Evolutionary conservation across 2,888 invertebrate genomes (phyloP), one percentile per base, ranked within the genome.

Genomic region (Agonopterix alstromeriana): DNA sequence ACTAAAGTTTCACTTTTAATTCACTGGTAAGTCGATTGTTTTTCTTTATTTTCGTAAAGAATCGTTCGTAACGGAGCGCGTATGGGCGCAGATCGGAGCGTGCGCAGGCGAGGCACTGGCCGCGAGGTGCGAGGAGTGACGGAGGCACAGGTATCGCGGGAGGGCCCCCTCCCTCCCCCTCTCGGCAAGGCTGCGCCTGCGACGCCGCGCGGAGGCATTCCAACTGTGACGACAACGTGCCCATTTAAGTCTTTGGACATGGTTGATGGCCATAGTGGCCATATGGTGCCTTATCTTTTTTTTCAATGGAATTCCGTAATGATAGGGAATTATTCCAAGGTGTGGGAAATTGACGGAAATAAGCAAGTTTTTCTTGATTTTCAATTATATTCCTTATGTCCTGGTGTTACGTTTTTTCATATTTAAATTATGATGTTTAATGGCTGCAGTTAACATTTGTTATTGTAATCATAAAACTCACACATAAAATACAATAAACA

Each of bases 161-260:
- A 74, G 72, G 42, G 10, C 10, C 42, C 11, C 12, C 11, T 10
- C 11, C 12, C 56, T 55, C 42, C 56, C 56, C 59, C 57, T 66
- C 66, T 47, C 70, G 60, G 63, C 72, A 65, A 70, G 70, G 74
- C 76, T 78, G 76, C 77, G 75, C 76, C 72, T 66, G 70, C 71
- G 67, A 72, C 65, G 61, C 65, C 71, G 67, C 68, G 56, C 65
- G 61, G 65, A 65, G 76, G 76, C 82, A 83, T 84, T 81, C 82
- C 82, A 71, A 77, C 75, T 82, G 82, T 85, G 85, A 87, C 84
- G 84, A 85, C 81, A 82, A 76, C 77, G 70, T 86, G 84, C 84
- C 87, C 87, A 87, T 88, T 87, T 88, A 86, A 77, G 87, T 84
- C 82, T 82, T 83, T 79, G 82, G 84, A 85, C 77, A 86, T 80